Base-by-base conservation (phyloP, 2,888 invertebrate species). In the Melitaea athalia region DNA sequence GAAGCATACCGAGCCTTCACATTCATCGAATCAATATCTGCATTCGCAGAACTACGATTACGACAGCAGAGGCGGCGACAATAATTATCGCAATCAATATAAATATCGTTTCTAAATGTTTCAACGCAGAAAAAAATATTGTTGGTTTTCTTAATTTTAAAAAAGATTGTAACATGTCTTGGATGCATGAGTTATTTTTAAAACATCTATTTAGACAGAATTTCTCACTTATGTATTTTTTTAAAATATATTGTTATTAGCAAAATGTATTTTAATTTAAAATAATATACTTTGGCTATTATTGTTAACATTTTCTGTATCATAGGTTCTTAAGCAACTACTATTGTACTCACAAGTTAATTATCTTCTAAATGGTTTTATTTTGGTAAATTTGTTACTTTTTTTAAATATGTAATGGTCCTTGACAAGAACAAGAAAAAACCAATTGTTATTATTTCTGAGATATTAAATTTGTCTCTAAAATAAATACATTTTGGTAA, bases 101-200 rank as follows among this genome's bases (percentile, higher is more conserved):
- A 83, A 84, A 59, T 83, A 87, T 75, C 82, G 83, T 47, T 87
- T 87, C 75, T 87, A 79, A 76, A 60, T 65, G 69, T 70, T 69
- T 24, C 15, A 65, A 17, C 17, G 17, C 38, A 59, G 43, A 59
- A 42, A 24, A 59, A 52, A 38, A 12, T 52, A 15, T 50, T 52
- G 24, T 50, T 38, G 5, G 31, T 14, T 4, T 55, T 33, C 3
- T 8, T 31, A 1, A 24, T 11, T 31, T 24, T 11, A 12, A 31
- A 6, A 31, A 3, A 12, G 5, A 12, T 14, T 12, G 12, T 24
- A 24, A 31, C 14, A 33, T 33, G 12, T 10, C 52, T 11, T 55
- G 14, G 8, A 33, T 55, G 14, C 6, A n/a, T n/a, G 47, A n/a
- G n/a, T 49, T n/a, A 49, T 4, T 14, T 49, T 49, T 49, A 14